Conservation (phyloP, 1,140 invertebrate species). For the Meloidogyne floridensis region DNA sequence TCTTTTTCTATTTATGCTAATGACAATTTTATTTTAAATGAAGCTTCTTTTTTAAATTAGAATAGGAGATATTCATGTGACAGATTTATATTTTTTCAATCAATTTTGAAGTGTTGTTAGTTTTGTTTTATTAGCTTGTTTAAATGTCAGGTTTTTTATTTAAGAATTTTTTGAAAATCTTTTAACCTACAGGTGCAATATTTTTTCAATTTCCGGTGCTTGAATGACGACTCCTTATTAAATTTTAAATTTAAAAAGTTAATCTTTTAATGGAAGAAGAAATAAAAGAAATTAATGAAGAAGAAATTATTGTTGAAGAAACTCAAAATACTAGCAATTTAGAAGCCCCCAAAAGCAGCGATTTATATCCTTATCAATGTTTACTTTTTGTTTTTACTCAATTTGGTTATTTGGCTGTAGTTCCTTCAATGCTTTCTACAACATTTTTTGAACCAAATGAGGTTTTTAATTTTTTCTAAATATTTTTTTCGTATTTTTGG, state of each 20-base stretch:
- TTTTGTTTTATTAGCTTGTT: background rate
- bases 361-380: constrained; percentile 47
- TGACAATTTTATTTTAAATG: background rate
- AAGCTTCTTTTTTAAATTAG: background rate
- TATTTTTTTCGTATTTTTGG: background rate
- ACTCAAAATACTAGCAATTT: background rate
- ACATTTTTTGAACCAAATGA: constrained; percentile 58
- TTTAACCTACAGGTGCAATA: background rate
- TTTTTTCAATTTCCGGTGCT: background rate
- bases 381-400: constrained; percentile 58
- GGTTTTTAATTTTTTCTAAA: constrained; percentile 29
- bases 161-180: background rate
- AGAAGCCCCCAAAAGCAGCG: background rate
- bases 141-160: background rate
- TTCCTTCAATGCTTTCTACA: constrained; percentile 51
- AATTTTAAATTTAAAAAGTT: no score
- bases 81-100: background rate
- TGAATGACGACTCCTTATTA: no score
- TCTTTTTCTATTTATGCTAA: background rate
- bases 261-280: background rate
- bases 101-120: background rate
- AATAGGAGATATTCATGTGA: background rate
- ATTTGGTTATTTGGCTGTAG: constrained; percentile 56
- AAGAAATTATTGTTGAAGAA: background rate
- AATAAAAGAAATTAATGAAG: background rate